Evolutionary conservation across 2,113 vertebrate species (phyloP).

Genomic region (Pelecanus crispus): DNA sequence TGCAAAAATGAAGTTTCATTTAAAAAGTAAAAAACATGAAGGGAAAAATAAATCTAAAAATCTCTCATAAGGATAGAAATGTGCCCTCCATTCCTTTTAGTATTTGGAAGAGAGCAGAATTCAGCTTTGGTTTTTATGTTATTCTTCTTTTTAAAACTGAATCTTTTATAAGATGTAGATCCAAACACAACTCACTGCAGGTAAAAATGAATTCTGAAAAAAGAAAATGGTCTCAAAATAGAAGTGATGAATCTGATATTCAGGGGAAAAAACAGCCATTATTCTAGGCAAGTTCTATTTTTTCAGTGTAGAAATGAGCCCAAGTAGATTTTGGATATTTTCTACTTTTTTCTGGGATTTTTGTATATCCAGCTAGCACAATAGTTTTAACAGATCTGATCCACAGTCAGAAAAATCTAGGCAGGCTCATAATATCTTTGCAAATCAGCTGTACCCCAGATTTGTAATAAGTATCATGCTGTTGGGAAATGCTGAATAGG

Average conservation of each 20-base stretch:
- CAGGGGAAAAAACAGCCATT: not conserved
- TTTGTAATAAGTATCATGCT: not conserved
- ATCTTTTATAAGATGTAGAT: not conserved
- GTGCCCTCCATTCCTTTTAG: not conserved
- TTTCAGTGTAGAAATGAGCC: not conserved
- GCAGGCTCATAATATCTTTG: not conserved
- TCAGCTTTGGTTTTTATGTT: not conserved
- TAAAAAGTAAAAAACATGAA: not conserved
- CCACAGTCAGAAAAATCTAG: not conserved
- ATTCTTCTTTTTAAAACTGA: not conserved
- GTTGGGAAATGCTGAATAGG: not conserved
- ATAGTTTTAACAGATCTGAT: not conserved
- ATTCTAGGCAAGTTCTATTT: not conserved
- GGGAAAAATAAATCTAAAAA: not conserved
- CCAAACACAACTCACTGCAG: not conserved
- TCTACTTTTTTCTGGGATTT: not conserved
- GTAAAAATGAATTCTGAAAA: not conserved
- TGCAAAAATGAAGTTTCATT: not conserved
- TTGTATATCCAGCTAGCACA: not conserved
- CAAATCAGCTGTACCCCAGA: not conserved
- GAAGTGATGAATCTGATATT: not conserved
- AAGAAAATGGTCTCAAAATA: not conserved
- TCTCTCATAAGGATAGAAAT: not conserved
- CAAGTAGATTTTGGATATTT: not conserved
- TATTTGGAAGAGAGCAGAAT: not conserved